Evolutionary conservation across 2,888 invertebrate genomes (phyloP), one percentile per base, ranked within the genome.

Genomic region (Pachymerium ferrugineum): DNA sequence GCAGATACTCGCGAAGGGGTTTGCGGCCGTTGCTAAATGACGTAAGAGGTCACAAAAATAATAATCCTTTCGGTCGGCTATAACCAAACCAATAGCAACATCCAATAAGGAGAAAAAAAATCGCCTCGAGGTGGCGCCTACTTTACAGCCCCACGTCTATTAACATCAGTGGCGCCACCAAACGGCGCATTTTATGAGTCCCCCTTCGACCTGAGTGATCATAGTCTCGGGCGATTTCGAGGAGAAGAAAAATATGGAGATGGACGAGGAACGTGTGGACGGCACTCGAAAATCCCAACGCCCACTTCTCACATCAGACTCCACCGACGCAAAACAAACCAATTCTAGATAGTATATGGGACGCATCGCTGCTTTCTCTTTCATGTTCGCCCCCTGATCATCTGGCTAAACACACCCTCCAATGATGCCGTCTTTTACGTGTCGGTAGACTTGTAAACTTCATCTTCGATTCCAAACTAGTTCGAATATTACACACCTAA

Each of bases 311-410:
- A 62, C 62, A 62, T 62, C 62, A 62, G 62, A 62, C 28, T 62
- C 62, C 62, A 62, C 62, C 62, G 62, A 62, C 25, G 62, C 62
- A 62, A 62, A 62, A 62, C 62, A 62, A 62, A 62, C 62, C 62
- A 62, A 62, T 62, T 62, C 62, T 22, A 62, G 62, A 62, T 62
- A 62, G 62, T 62, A 28, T 28, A 62, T 12, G 28, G 62, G 28
- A 62, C 62, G 62, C 62, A 62, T 28, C 62, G 62, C 62, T 62
- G 62, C 62, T 62, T 28, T 54, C 16, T 38, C n/a, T 8, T 28
- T 28, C 62, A 25, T 62, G 62, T 62, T 62, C 5, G 62, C 62
- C 12, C n/a, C 28, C 62, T 28, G 62, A 62, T 62, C 62, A 62
- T 62, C 62, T 62, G 25, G 62, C 62, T 62, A 62, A 62, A 62